phyloP scores from a whole-genome alignment of 1,140 invertebrate species.

The Sitobion miscanthi region DNA sequence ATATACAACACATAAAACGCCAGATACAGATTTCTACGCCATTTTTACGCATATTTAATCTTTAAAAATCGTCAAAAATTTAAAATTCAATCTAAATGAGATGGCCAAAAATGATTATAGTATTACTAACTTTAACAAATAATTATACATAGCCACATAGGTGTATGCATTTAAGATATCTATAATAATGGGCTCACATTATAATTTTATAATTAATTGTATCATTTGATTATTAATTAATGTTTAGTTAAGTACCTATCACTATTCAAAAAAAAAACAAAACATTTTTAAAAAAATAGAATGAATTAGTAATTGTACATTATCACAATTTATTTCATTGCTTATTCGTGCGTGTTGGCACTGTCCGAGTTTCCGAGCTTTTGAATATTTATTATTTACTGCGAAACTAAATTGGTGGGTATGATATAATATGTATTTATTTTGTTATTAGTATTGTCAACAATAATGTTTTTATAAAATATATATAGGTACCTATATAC shows the following conservation, averaged over 20 bases:
- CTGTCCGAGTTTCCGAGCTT: not conserved
- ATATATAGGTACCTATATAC: not conserved
- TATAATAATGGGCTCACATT: not conserved
- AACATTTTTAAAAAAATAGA: not conserved
- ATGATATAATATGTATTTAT: not conserved
- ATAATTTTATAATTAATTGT: not conserved
- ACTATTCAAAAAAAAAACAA: not conserved
- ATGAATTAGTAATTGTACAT: not conserved
- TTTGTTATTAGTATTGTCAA: not conserved
- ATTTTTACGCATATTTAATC: not conserved
- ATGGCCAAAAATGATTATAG: not conserved
- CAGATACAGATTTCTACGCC: not conserved
- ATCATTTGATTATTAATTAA: not conserved
- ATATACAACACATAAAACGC: not conserved
- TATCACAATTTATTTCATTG: not conserved
- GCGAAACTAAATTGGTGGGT: not conserved
- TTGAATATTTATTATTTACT: slow-evolving; percentile 8
- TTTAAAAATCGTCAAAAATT: not conserved
- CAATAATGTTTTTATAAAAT: not conserved
- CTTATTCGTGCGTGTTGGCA: not conserved
- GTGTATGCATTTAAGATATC: not conserved
- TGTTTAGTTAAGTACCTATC: not conserved
- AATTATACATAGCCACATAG: too few relatives aligned
- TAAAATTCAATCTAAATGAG: not conserved
- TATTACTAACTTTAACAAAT: not conserved